Evolutionary conservation across 2,113 vertebrate genomes (phyloP).

Genomic region (Henicopernis longicauda): DNA sequence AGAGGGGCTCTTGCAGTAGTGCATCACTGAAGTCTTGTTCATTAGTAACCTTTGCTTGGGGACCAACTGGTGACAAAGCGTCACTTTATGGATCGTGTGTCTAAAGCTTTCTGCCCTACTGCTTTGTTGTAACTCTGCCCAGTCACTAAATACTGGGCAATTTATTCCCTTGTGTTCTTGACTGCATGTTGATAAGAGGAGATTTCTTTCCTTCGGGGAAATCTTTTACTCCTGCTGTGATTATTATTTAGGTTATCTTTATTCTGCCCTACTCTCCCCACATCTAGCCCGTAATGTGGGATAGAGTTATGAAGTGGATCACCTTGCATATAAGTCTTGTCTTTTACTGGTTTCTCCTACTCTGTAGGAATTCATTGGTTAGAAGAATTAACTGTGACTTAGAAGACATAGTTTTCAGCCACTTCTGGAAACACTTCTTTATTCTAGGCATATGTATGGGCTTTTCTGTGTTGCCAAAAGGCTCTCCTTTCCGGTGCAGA

Average conservation of each 20-base stretch:
- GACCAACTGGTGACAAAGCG: not conserved
- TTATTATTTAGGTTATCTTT: not conserved
- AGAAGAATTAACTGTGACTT: not conserved
- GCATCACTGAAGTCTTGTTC: not conserved
- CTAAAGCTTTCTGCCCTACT: not conserved
- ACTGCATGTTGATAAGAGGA: not conserved
- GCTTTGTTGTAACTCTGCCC: not conserved
- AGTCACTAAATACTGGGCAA: not conserved
- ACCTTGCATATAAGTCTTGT: not conserved
- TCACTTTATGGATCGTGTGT: accelerated
- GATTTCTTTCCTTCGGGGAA: not conserved
- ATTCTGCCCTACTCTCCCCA: not conserved
- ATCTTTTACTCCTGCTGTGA: not conserved
- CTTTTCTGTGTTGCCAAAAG: not conserved
- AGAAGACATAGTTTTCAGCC: not conserved
- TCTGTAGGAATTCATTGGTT: not conserved
- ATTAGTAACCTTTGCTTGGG: not conserved
- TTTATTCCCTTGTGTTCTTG: not conserved
- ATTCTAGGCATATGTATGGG: not conserved
- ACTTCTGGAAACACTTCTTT: not conserved
- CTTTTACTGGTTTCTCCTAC: not conserved
- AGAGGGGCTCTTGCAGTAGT: not conserved
- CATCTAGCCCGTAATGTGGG: not conserved
- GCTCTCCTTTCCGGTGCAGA: not conserved
- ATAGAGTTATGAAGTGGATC: not conserved